phyloP scores from a whole-genome alignment of 2,113 vertebrate genomes.

The Cephalopterus ornatus region DNA sequence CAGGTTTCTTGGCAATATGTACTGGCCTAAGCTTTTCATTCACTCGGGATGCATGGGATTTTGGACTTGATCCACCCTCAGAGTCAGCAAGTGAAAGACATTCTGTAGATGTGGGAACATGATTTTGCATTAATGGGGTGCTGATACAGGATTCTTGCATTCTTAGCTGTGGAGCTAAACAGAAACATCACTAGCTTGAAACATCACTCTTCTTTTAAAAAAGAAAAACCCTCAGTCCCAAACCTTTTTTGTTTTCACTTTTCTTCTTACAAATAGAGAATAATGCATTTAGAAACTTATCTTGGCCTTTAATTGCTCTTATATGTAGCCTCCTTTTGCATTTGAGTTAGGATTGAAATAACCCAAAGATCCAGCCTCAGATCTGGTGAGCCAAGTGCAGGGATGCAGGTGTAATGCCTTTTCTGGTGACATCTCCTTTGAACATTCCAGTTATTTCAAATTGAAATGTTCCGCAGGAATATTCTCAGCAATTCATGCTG shows the following conservation, averaged over 20 bases:
- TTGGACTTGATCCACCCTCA: neutral
- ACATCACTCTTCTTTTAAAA: neutral
- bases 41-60: neutral
- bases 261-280: neutral
- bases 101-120: neutral
- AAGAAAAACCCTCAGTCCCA: neutral
- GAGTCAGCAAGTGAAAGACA: neutral
- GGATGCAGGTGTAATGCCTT: neutral
- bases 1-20: neutral
- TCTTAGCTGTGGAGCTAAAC: neutral
- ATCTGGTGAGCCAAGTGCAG: neutral
- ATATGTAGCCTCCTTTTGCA: neutral
- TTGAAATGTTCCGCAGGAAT: neutral
- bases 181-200: neutral
- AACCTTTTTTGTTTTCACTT: neutral
- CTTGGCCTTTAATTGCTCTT: neutral
- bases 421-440: neutral
- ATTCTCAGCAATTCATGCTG: neutral
- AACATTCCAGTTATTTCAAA: neutral
- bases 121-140: neutral
- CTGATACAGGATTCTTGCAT: neutral
- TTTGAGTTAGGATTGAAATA: neutral
- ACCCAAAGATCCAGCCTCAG: neutral
- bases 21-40: neutral
- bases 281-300: neutral